Evolutionary conservation across 2,113 vertebrate species (phyloP).

Genomic region (Lepisosteus oculatus): DNA sequence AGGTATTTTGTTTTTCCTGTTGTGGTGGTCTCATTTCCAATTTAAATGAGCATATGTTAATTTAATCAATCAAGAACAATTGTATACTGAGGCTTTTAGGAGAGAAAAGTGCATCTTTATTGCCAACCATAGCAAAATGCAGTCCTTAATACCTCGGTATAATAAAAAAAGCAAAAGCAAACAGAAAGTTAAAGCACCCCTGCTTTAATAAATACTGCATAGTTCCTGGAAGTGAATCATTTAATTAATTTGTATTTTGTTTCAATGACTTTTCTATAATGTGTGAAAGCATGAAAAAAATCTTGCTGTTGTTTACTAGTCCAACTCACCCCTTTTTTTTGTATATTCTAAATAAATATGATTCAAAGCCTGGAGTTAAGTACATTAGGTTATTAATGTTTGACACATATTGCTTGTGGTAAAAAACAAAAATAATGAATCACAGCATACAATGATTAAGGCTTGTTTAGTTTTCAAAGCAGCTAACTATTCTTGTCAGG

Average conservation of each 20-base stretch:
- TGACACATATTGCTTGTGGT: no score
- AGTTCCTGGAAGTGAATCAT: neutral
- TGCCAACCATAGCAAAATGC: no score
- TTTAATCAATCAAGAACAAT: neutral
- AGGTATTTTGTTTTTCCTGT: neutral
- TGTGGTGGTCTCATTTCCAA: neutral
- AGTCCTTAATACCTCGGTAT: neutral
- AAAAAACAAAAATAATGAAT: no score
- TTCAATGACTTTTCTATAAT: constrained; percentile 1
- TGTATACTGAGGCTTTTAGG: neutral
- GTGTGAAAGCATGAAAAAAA: constrained; percentile 12
- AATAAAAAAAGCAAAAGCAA: constrained; percentile 7
- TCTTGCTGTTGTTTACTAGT: no score
- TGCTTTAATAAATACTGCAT: neutral
- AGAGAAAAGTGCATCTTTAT: no score
- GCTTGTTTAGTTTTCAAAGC: no score
- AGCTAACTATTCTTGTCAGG: no score
- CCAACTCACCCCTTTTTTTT: no score
- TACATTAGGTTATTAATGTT: no score
- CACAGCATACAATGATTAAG: no score
- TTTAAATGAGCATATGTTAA: neutral
- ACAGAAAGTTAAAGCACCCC: neutral
- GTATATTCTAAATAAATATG: no score
- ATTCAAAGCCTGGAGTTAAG: no score
- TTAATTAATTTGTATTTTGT: constrained; percentile 10